Conservation (phyloP, 2,888 invertebrate species). For the Leptopilina drosophilae region DNA sequence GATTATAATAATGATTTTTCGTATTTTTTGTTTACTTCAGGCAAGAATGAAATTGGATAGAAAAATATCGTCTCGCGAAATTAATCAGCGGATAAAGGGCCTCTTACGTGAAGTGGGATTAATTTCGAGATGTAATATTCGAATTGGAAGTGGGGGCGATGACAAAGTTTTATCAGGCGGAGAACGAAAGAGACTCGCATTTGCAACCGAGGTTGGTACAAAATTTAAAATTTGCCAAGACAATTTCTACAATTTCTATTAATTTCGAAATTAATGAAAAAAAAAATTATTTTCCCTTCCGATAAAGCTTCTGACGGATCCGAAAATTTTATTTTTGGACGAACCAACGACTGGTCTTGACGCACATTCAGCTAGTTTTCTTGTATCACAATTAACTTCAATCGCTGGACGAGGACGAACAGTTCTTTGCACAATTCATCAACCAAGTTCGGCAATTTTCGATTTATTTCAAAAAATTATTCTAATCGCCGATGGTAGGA, state of each 20-base stretch:
- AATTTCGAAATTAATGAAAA: no score
- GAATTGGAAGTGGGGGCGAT: slow-evolving; percentile 87
- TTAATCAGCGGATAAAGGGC: slow-evolving; percentile 83
- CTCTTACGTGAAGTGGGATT: slow-evolving; percentile 86
- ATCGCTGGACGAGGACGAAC: slow-evolving; percentile 89
- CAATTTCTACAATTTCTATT: background rate
- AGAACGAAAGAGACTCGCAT: slow-evolving; percentile 93
- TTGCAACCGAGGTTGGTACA: slow-evolving; percentile 93
- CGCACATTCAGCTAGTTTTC: slow-evolving; percentile 92
- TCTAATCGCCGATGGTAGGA: slow-evolving; percentile 90
- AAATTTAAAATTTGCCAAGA: background rate
- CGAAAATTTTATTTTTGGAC: slow-evolving; percentile 94
- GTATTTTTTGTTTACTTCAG: slow-evolving; percentile 74
- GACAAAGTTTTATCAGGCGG: slow-evolving; percentile 94
- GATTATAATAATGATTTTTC: no score
- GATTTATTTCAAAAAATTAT: slow-evolving; percentile 88
- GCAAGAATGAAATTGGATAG: slow-evolving; percentile 89
- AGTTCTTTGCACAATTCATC: slow-evolving; percentile 95
- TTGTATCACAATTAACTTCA: slow-evolving; percentile 84
- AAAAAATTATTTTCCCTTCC: background rate
- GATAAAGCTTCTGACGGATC: slow-evolving; percentile 89
- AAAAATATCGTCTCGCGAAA: slow-evolving; percentile 80
- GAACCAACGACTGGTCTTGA: slow-evolving; percentile 97
- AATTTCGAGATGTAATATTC: slow-evolving; percentile 83
- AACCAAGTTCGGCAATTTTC: slow-evolving; percentile 93